These are phyloP conservation scores for Nicator chloris DNA, from an alignment of 2,113 vertebrate genomes.

Conservation along the genomic window DNA sequence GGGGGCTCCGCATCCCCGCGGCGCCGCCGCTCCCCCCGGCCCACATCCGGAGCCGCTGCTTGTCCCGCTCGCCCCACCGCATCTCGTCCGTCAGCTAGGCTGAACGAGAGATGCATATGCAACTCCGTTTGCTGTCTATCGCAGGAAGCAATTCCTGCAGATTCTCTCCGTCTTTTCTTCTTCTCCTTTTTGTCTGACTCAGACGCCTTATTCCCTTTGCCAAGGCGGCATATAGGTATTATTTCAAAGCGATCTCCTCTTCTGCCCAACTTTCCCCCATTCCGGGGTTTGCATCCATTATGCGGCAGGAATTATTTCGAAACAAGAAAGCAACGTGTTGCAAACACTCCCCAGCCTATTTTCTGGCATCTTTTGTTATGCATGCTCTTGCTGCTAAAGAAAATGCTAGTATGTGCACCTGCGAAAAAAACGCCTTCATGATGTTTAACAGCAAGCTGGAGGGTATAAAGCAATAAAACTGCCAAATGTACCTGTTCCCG, in stretches of 20 bases:
- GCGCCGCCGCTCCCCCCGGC: background rate
- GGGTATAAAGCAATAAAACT: slow-evolving; percentile 71
- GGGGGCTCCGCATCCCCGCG: background rate
- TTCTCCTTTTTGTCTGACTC: background rate
- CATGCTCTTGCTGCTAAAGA: background rate
- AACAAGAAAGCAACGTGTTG: background rate
- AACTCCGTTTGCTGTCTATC: background rate
- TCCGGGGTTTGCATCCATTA: background rate
- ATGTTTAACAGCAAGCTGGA: slow-evolving; percentile 68
- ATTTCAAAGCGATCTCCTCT: background rate
- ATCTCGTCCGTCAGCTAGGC: background rate
- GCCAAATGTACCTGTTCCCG: slow-evolving; percentile 64
- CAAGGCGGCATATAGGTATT: background rate
- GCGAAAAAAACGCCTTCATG: slow-evolving; percentile 13
- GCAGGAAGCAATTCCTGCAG: background rate
- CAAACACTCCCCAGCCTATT: background rate
- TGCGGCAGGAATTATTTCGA: background rate
- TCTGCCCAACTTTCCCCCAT: background rate
- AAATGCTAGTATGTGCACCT: slow-evolving; percentile 64
- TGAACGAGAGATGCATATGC: background rate
- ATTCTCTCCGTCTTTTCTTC: background rate
- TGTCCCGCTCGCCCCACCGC: background rate
- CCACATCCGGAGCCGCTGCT: background rate
- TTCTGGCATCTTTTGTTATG: background rate
- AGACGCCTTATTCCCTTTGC: background rate